Percentiles rank a stretch among this genome's conserved stretches.
Evolutionary conservation across 2,113 vertebrate genomes (phyloP).

Genomic region (Genyomyrus donnyi): DNA sequence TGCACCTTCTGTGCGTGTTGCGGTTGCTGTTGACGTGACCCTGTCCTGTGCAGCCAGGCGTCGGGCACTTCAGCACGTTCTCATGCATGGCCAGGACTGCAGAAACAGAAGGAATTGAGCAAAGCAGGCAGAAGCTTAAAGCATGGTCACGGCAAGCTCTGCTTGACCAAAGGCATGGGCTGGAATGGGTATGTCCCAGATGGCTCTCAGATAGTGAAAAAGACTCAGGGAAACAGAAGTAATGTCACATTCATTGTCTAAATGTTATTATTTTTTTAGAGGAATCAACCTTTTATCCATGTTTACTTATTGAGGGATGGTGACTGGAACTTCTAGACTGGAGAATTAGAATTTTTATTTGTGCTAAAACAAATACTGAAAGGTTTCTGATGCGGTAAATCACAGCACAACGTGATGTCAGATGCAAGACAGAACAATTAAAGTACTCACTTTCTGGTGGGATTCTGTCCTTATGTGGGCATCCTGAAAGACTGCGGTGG

Average conservation of each 20-base stretch:
- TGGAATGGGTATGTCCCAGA: background rate
- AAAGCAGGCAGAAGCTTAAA: background rate
- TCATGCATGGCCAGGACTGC: constrained; percentile 97
- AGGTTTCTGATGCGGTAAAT: background rate
- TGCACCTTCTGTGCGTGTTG: constrained; percentile 95
- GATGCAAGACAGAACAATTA: background rate
- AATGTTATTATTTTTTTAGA: background rate
- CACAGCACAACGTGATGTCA: background rate
- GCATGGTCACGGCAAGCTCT: background rate
- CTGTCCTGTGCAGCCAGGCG: constrained; percentile 94
- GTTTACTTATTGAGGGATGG: background rate
- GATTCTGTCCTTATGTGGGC: constrained; percentile 97
- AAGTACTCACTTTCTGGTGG: constrained; percentile 90
- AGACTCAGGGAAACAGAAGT: background rate
- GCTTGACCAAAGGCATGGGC: background rate
- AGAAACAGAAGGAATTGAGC: constrained; percentile 16
- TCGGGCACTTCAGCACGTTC: constrained; percentile 97
- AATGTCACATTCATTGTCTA: background rate
- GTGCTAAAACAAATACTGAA: background rate
- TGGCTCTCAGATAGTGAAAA: background rate
- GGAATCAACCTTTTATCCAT: background rate
- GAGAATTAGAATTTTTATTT: background rate
- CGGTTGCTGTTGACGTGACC: constrained; percentile 99
- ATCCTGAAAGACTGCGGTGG: constrained; percentile 94
- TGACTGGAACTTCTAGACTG: background rate